Percentiles rank a stretch among this genome's conserved stretches.
Conservation (phyloP, 2,888 invertebrate species). For the Carpatolechia fugitivella region DNA sequence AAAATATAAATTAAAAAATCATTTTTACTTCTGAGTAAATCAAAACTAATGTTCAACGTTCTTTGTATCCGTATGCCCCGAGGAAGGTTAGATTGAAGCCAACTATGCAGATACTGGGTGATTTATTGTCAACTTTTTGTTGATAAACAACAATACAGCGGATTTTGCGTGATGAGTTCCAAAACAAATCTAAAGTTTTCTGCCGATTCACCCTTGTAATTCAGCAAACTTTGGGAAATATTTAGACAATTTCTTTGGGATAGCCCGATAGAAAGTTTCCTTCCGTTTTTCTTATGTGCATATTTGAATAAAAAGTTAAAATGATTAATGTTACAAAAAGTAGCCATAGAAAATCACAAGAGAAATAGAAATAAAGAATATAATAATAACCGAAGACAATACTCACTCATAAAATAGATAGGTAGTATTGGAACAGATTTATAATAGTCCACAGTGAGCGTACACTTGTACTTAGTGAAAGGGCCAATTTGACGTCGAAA, state of each 20-base stretch:
- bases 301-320: background rate
- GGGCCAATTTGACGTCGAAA: no score
- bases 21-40: no score
- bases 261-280: background rate
- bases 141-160: slow-evolving; percentile 42
- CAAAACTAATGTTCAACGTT: background rate
- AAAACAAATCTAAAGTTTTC: slow-evolving; percentile 27
- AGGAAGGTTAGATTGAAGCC: slow-evolving; percentile 35
- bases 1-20: no score
- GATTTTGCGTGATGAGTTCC: slow-evolving; percentile 39
- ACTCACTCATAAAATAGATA: no score
- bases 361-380: no score
- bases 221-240: background rate
- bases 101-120: slow-evolving; percentile 41
- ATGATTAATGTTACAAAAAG: background rate
- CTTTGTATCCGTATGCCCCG: slow-evolving; percentile 24
- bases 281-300: background rate
- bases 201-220: slow-evolving; percentile 18
- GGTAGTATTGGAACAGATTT: no score
- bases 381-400: no score
- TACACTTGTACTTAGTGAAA: no score
- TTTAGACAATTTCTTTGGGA: background rate
- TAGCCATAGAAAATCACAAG: no score
- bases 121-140: slow-evolving; percentile 49
- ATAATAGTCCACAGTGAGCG: no score